Evolutionary conservation across 2,113 vertebrate genomes (phyloP), one percentile per base, ranked within the genome.

Genomic region (Daboia siamensis): DNA sequence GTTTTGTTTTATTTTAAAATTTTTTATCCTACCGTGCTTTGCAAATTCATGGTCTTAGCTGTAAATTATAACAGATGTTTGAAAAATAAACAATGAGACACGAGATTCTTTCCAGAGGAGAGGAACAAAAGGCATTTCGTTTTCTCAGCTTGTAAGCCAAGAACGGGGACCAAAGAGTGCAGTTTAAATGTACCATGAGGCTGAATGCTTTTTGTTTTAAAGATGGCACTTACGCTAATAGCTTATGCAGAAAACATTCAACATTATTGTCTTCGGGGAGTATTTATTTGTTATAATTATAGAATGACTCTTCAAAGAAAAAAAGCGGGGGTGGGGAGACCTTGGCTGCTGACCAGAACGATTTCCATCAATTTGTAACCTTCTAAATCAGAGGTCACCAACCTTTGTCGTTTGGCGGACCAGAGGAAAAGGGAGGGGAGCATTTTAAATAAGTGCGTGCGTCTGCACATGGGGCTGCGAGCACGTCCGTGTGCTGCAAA

Each of bases 221-320:
- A 64, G 86, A 87, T 87, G 86, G 59, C 91, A 91, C 86, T 88
- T 91, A 87, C 52, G 86, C 64, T 91, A 91, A 91, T 87, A 88
- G 86, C 51, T 88, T 88, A 61, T 92, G 39, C 54, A 44, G 86
- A 59, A 88, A 91, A 69, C 86, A 87, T 87, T 69, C 46, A 55
- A 55, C 57, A 17, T 64, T 69, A n/a, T 21, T 92, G n/a, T 64
- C 91, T 55, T 88, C 9, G 33, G 86, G 91, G 57, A 87, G 56
- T 87, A 86, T 87, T 91, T 91, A 87, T 74, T 92, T 91, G 86
- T 52, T 87, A n/a, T 88, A 92, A 92, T 88, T 69, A 64, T 69
- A 59, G 91, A 87, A 29, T 87, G 57, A 54, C 54, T 91, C 39
- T 44, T 87, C 13, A 17, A 48, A 90, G 39, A 88, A 88, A 23